phyloP scores from a whole-genome alignment of 1,140 invertebrate species.

The Octopus sinensis region DNA sequence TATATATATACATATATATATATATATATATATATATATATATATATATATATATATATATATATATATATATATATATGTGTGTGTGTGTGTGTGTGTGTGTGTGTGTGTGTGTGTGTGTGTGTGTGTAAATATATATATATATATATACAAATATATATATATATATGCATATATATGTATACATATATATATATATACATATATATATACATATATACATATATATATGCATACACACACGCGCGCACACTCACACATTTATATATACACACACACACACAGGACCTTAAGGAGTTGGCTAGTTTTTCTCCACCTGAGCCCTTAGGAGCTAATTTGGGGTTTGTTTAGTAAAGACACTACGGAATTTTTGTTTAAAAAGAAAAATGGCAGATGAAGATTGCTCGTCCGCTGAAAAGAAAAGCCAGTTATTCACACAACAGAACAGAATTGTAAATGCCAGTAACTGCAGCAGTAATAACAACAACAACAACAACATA shows the following conservation, averaged over 20 bases:
- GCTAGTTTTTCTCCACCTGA: background rate
- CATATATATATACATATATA: background rate
- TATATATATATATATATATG: background rate
- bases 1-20: background rate
- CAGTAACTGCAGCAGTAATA: too few species aligned
- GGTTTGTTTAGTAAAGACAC: too few species aligned
- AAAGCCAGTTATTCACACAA: too few species aligned
- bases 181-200: background rate
- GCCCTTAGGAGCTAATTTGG: too few species aligned
- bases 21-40: background rate
- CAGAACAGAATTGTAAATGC: too few species aligned
- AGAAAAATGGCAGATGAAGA: too few species aligned
- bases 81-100: background rate
- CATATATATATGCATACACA: background rate
- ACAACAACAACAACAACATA: too few species aligned
- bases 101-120: background rate
- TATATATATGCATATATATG: background rate
- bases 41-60: background rate
- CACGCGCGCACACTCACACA: background rate
- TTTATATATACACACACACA: background rate
- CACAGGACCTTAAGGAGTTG: background rate
- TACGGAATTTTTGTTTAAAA: too few species aligned
- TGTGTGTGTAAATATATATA: background rate
- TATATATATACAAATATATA: background rate
- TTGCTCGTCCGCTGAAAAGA: too few species aligned